phyloP scores from a whole-genome alignment of 92 coral and sea anemone species.

The Chrysogorgia sp. region DNA sequence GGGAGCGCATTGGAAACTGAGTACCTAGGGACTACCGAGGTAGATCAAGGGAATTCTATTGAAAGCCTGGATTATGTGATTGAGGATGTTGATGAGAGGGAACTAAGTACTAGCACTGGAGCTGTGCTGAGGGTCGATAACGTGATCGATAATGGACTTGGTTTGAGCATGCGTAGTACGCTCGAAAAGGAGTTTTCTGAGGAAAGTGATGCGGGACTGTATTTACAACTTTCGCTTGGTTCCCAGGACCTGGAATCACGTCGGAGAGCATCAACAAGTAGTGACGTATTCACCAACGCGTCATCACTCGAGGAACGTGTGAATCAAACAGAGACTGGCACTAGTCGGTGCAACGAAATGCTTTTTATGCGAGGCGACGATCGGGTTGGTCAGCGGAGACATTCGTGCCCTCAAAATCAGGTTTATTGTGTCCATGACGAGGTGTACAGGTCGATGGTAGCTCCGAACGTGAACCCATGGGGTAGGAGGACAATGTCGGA shows the following conservation, averaged over 20 bases:
- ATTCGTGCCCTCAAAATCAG: background rate
- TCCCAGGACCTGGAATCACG: background rate
- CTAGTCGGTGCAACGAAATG: background rate
- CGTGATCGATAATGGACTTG: background rate
- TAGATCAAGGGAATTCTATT: background rate
- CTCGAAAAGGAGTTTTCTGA: background rate
- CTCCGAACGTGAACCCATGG: slow-evolving; percentile 34
- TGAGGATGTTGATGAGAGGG: background rate
- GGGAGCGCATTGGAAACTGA: slow-evolving; percentile 3
- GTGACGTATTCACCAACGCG: slow-evolving; percentile 10
- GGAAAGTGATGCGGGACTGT: background rate
- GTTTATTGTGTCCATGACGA: slow-evolving; percentile 18
- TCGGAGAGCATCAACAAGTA: background rate
- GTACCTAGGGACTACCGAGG: background rate
- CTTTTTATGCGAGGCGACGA: background rate
- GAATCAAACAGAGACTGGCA: background rate
- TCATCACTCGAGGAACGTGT: background rate
- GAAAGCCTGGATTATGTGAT: slow-evolving; percentile 2
- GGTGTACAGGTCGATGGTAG: background rate
- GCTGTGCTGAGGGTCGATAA: no score
- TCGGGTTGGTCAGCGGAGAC: background rate
- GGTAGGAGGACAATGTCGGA: slow-evolving; percentile 9
- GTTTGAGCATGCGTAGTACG: background rate
- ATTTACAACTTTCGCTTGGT: background rate
- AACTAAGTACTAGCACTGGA: slow-evolving; percentile 19